Evolutionary conservation across 2,113 vertebrate species (phyloP).

Genomic region (Bubo bubo): DNA sequence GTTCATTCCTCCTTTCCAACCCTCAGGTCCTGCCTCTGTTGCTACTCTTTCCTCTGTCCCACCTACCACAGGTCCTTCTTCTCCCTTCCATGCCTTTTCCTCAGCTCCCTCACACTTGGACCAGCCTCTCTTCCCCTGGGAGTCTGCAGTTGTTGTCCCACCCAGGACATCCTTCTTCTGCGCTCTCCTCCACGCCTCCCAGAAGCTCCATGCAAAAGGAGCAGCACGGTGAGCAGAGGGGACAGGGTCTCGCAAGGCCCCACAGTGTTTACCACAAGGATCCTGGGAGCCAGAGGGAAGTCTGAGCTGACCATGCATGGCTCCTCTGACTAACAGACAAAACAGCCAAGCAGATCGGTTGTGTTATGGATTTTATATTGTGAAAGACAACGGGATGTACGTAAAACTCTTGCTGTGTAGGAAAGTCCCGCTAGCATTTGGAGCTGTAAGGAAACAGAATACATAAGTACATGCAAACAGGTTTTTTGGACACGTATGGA

Average conservation of each 20-base stretch:
- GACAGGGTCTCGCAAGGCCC: neutral
- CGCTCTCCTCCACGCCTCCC: fast-evolving
- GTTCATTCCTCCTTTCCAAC: neutral
- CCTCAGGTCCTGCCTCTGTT: neutral
- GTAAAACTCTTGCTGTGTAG: neutral
- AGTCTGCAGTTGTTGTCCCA: neutral
- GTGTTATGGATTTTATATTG: neutral
- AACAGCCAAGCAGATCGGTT: fast-evolving
- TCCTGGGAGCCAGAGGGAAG: neutral
- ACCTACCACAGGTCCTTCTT: neutral
- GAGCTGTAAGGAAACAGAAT: neutral
- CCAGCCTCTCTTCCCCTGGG: neutral
- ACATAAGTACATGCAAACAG: neutral
- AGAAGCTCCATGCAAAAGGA: neutral
- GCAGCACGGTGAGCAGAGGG: neutral
- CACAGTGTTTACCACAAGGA: fast-evolving
- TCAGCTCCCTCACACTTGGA: neutral
- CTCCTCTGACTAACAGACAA: neutral
- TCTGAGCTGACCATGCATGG: neutral
- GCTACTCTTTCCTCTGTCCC: neutral
- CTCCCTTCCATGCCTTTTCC: neutral
- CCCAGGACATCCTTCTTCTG: neutral
- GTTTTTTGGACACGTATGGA: neutral
- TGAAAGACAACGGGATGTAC: neutral
- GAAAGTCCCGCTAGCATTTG: neutral